Percentiles rank a stretch among this genome's conserved stretches.
Conservation (phyloP, 2,888 invertebrate genomes). For the Andrena camellia region DNA sequence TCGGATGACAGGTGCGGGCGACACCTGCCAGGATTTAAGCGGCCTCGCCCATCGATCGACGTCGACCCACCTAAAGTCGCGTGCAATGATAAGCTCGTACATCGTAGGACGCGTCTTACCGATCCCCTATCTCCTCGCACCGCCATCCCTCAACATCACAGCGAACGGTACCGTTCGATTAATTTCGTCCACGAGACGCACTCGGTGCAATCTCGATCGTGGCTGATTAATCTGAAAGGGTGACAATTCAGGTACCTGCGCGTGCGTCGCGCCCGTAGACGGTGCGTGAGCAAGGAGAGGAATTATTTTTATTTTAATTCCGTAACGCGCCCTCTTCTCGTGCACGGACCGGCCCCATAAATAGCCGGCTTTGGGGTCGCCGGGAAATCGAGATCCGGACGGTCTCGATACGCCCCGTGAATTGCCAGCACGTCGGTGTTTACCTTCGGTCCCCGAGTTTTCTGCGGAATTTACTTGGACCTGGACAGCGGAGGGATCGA, state of each 20-base stretch:
- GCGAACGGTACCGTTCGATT: conserved; percentile 11
- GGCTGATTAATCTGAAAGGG: neutral
- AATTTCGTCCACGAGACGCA: neutral
- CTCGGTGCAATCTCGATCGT: conserved; percentile 4
- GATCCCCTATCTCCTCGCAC: neutral
- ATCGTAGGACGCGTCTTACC: conserved; percentile 14
- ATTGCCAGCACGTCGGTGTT: conserved; percentile 25
- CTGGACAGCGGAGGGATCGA: neutral
- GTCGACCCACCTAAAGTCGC: conserved; percentile 41
- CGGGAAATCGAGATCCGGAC: conserved; percentile 2
- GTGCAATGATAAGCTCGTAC: conserved; percentile 29
- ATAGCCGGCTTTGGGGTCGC: neutral
- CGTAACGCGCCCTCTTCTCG: neutral
- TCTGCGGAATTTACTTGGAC: conserved; percentile 19
- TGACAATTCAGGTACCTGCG: too few relatives aligned
- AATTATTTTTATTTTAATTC: neutral
- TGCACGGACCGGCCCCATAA: conserved; percentile 4
- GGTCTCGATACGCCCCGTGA: conserved; percentile 10
- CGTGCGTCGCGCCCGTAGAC: neutral
- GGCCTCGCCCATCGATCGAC: conserved; percentile 45
- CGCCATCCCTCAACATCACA: conserved; percentile 26
- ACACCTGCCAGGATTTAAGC: conserved; percentile 79
- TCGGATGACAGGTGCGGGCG: conserved; percentile 76
- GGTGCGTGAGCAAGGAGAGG: neutral
- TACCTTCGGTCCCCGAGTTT: conserved; percentile 19